Conservation (phyloP, 2,888 invertebrate species). For the Petrophora chlorosata region DNA sequence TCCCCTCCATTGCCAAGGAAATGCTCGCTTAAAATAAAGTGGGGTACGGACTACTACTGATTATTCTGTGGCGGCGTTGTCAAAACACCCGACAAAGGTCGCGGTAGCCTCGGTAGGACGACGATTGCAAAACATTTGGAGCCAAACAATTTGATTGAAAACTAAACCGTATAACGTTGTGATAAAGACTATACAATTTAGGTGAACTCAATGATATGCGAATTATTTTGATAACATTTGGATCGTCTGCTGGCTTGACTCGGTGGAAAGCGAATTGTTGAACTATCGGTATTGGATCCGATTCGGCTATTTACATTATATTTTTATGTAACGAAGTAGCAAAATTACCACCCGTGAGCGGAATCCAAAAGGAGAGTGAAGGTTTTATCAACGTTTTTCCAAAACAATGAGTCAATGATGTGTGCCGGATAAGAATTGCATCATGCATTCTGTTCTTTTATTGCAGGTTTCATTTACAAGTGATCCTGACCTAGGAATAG, state of each 20-base stretch:
- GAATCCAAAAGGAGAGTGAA: too few relatives aligned
- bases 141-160: not conserved
- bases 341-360: too few relatives aligned
- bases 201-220: not conserved
- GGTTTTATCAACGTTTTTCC: too few relatives aligned
- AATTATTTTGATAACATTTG: constrained; percentile 35
- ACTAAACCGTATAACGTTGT: constrained; percentile 20
- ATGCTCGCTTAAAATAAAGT: constrained; percentile 31
- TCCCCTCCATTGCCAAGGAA: constrained; percentile 33
- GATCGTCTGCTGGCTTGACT: constrained; percentile 9
- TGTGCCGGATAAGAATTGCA: too few relatives aligned
- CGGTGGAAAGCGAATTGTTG: constrained; percentile 7
- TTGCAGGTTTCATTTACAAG: too few relatives aligned
- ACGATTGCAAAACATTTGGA: constrained; percentile 30
- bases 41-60: constrained; percentile 10
- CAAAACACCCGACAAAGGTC: constrained; percentile 34
- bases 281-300: too few relatives aligned
- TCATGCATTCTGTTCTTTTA: too few relatives aligned
- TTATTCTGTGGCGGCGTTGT: constrained; percentile 7
- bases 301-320: too few relatives aligned
- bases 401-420: too few relatives aligned
- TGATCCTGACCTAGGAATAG: too few relatives aligned
- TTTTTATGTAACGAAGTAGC: too few relatives aligned
- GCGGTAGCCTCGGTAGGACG: constrained; percentile 15
- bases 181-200: not conserved